These are phyloP conservation scores for Chaenocephalus aceratus DNA, from an alignment of 2,113 vertebrate genomes.

Conservation along the genomic window DNA sequence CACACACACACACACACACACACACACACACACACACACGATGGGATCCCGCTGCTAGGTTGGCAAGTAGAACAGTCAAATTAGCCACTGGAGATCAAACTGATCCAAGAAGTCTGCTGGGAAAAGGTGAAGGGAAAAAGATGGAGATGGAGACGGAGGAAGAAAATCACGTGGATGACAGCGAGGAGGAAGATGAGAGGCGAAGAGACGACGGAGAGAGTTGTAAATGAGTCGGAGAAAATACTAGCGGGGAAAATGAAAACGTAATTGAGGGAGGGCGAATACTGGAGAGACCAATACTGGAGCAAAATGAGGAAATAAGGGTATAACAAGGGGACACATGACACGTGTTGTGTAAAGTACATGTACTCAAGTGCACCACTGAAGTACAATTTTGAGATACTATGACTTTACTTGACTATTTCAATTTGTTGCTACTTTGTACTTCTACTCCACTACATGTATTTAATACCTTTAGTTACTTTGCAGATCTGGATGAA, in stretches of 20 bases:
- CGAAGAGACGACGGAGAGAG: conserved; percentile 30
- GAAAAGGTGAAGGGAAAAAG: conserved; percentile 66
- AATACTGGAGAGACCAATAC: not conserved
- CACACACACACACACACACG: conserved; percentile 38
- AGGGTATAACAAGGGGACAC: not conserved
- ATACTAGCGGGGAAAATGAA: conserved; percentile 34
- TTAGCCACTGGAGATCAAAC: conserved; percentile 79
- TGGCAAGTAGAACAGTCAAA: conserved; percentile 82
- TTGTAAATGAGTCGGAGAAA: conserved; percentile 48
- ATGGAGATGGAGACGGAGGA: conserved; percentile 23
- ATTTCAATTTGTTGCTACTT: no score
- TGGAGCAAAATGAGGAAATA: not conserved
- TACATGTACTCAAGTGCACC: no score
- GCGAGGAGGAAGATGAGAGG: conserved; percentile 41
- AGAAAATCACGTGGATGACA: conserved; percentile 17
- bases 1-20: no score
- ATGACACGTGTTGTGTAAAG: not conserved
- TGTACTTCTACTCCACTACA: no score
- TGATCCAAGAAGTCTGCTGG: conserved; percentile 66
- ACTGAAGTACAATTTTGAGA: no score
- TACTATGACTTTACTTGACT: no score
- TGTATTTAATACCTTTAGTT: no score
- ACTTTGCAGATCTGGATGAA: no score
- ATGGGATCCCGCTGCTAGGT: conserved; percentile 61
- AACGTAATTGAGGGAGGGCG: conserved; percentile 29